Evolutionary conservation across 2,888 invertebrate genomes (phyloP).

Genomic region (Rutpela maculata): DNA sequence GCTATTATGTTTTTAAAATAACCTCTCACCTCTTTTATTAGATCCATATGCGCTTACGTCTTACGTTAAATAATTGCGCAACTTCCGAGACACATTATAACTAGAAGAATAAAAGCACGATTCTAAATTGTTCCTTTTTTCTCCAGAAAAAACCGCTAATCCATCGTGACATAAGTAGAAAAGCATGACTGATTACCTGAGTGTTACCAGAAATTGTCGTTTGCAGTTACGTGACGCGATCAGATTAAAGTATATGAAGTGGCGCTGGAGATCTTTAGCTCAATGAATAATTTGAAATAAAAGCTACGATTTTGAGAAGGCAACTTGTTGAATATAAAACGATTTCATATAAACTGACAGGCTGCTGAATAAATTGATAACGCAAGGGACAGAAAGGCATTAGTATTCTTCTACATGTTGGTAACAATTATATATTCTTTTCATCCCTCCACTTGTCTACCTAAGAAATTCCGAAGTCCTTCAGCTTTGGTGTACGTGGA

Average conservation of each 20-base stretch:
- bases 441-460: conserved; percentile 55
- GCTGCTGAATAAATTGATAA: conserved; percentile 54
- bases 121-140: background rate
- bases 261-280: conserved; percentile 29
- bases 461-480: conserved; percentile 57
- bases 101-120: background rate
- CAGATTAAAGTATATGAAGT: conserved; percentile 17
- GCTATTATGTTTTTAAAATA: too few relatives aligned
- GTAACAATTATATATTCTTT: conserved; percentile 61
- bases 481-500: conserved; percentile 55
- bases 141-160: background rate
- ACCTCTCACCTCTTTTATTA: too few relatives aligned
- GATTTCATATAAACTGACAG: conserved; percentile 49
- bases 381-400: conserved; percentile 41
- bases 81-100: background rate
- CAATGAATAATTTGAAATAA: conserved; percentile 37
- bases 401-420: conserved; percentile 56
- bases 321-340: conserved; percentile 55
- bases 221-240: conserved; percentile 17
- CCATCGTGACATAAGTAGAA: conserved; percentile 11
- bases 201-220: conserved; percentile 11
- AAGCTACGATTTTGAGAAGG: conserved; percentile 30
- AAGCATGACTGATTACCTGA: conserved; percentile 18
- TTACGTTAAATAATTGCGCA: too few relatives aligned
- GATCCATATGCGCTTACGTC: too few relatives aligned